Base-by-base conservation (phyloP, 2,888 invertebrate genomes). In the Antitype chi region DNA sequence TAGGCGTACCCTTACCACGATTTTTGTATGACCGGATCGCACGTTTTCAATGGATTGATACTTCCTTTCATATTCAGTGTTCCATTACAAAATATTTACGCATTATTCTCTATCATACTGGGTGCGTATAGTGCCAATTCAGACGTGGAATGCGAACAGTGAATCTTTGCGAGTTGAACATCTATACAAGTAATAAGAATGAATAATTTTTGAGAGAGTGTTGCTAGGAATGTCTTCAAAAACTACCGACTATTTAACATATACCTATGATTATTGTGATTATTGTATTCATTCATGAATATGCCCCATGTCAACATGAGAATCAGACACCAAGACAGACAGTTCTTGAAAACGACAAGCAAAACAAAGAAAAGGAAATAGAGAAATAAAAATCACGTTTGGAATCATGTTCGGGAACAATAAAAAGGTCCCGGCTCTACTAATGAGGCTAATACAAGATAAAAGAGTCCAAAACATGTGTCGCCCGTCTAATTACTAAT, bases 401-500 rank as follows among this genome's bases (percentile, higher is more conserved):
- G 74, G 76, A 70, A 74, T 81, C 78, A 83, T 80, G 87, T 86
- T 85, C 81, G 78, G 81, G 32, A 88, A 87, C 89, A 91, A 93
- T 92, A 93, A 94, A 95, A 92, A 90, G 84, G 88, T 89, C 83
- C 87, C 88, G 88, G 87, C 85, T 86, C 88, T 84, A 81, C 90
- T 95, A 94, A 96, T 94, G 94, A 95, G 93, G 87, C 91, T 90
- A 92, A 93, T 89, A 92, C 90, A 91, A 94, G 94, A 94, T 95
- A 94, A 96, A 95, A 92, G 92, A 93, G 89, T 90, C 91, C 87
- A 92, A 93, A 95, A 96, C 96, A 96, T 94, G 96, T 96, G 96
- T 96, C 95, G 91, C 92, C 93, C 93, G 93, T 94, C 94, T 96
- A 96, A 96, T 96, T 96, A 96, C 94, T 95, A 95, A 96, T 96